phyloP scores from a whole-genome alignment of 2,113 vertebrate species.

The Verasper variegatus region DNA sequence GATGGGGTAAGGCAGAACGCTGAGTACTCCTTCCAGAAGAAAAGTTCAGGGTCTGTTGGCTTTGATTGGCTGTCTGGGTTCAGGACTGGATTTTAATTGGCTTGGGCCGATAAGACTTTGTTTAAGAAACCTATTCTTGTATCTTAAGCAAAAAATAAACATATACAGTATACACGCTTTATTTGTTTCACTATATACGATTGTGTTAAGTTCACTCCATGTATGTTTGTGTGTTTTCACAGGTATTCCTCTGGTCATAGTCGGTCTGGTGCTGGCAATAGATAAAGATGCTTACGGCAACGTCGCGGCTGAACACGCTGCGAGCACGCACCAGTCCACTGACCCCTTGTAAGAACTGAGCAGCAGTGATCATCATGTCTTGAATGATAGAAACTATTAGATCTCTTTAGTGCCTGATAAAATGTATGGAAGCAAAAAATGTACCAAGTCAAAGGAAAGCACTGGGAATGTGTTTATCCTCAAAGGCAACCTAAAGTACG shows the following conservation, averaged over 20 bases:
- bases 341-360: slow-evolving; percentile 84
- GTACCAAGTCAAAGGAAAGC: background rate
- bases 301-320: background rate
- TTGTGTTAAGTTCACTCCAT: background rate
- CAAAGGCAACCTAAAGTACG: too few species aligned
- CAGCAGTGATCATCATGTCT: background rate
- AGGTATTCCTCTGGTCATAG: slow-evolving; percentile 88
- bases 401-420: background rate
- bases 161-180: too few species aligned
- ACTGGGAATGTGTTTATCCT: too few species aligned
- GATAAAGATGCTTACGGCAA: slow-evolving; percentile 85
- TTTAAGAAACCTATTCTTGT: too few species aligned
- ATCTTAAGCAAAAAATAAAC: too few species aligned
- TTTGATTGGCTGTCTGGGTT: background rate
- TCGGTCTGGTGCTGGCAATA: slow-evolving; percentile 82
- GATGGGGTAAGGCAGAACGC: slow-evolving; percentile 87
- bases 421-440: background rate
- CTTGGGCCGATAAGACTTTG: background rate
- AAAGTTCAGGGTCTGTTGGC: background rate
- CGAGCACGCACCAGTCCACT: slow-evolving; percentile 21
- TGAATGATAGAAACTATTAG: background rate
- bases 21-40: background rate
- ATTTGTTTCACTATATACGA: too few species aligned
- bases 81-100: background rate
- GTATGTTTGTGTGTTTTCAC: slow-evolving; percentile 24